Evolutionary conservation across 2,113 vertebrate species (phyloP).

Genomic region (Chauna torquata): DNA sequence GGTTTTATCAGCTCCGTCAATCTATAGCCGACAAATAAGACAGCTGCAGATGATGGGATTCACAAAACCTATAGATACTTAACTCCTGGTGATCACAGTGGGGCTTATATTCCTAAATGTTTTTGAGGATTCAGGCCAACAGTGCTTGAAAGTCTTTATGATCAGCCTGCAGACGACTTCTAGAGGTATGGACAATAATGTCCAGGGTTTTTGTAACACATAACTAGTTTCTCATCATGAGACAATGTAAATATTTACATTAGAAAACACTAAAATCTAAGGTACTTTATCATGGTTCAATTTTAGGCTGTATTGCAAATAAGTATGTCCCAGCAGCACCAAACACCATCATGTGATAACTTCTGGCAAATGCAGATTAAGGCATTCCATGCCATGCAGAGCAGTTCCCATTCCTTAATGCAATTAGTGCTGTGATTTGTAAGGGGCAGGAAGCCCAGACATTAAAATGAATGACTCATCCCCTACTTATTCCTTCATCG

Average conservation of each 20-base stretch:
- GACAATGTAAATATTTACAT: background rate
- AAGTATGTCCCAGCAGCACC: background rate
- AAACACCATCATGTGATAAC: background rate
- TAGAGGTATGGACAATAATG: background rate
- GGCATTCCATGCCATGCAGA: background rate
- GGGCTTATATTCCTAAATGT: background rate
- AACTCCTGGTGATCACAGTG: background rate
- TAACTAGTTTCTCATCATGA: background rate
- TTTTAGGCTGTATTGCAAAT: background rate
- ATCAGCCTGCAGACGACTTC: background rate
- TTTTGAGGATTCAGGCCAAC: background rate
- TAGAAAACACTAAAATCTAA: background rate
- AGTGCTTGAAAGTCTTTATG: background rate
- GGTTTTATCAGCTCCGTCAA: background rate
- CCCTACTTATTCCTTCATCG: background rate
- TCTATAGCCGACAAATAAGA: background rate
- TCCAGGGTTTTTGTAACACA: background rate
- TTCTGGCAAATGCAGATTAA: background rate
- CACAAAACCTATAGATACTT: background rate
- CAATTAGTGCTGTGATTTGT: background rate
- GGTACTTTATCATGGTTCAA: background rate
- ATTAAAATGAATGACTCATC: background rate
- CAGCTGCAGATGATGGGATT: background rate
- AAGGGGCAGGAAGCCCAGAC: background rate
- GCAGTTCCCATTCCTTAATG: background rate